Evolutionary conservation across 2,888 invertebrate species (phyloP), one percentile per base, ranked within the genome.

Genomic region (Cosmopolites sordidus): DNA sequence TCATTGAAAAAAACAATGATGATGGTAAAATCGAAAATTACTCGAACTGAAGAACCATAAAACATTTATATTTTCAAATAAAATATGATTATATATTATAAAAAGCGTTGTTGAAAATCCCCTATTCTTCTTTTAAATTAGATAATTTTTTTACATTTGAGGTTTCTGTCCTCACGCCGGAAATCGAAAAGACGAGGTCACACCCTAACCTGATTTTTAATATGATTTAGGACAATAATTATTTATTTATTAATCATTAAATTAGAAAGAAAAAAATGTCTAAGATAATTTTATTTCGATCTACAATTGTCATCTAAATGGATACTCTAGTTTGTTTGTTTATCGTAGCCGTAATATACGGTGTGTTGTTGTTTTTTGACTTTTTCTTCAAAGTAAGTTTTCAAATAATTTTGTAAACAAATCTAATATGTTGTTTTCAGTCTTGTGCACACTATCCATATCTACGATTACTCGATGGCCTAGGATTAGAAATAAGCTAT

Each of bases 401-500:
- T 46, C 43, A 3, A 38, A 16, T 17, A 14, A 8, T 47, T 29
- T 16, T 39, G 12, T 30, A 33, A 17, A 22, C 6, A 14, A 43
- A 33, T 40, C 16, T 45, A 30, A 14, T 44, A 40, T 42, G 43
- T 58, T 48, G 60, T 72, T 83, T 77, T 59, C 78, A 91, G 91
- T 87, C 87, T 69, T 91, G 91, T 72, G 85, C 87, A 74, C 87
- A 87, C 69, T 86, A 87, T 68, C 89, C 91, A 0, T 92, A 92
- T 69, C 79, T 85, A 60, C 83, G 83, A 60, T 85, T 91, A 66
- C 69, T 90, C 55, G 82, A 86, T 68, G 87, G 84, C 50, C 86
- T 86, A 1, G 92, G 92, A 2, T 66, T 92, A 9, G 82, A 82
- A 66, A 76, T 92, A 27, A 82, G 84, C 58, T 78, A 87, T 51